Conservation (phyloP, 2,113 vertebrate species). For the Oncorhynchus kisutch region DNA sequence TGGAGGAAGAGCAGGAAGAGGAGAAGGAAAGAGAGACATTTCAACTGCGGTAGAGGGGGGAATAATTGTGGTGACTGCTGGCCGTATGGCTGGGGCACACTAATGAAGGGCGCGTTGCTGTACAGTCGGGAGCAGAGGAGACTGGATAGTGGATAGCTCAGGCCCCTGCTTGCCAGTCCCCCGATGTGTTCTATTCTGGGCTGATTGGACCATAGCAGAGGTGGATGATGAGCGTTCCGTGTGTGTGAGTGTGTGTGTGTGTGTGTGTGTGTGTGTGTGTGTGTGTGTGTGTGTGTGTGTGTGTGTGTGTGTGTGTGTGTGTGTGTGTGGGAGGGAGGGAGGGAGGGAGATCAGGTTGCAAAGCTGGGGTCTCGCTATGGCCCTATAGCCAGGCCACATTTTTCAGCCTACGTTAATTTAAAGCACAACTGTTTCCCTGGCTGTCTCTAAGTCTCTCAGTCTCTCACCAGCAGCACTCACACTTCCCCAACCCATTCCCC, state of each 20-base stretch:
- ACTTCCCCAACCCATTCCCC: background rate
- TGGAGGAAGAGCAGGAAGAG: too few species aligned
- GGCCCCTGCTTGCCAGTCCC: constrained; percentile 17
- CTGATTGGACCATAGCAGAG: constrained; percentile 45
- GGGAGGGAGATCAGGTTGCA: constrained; percentile 45
- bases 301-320: too few species aligned
- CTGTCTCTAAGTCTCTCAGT: constrained; percentile 17
- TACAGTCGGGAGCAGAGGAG: constrained; percentile 15
- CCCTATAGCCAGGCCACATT: constrained; percentile 42
- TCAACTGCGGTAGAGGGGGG: background rate
- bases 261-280: too few species aligned
- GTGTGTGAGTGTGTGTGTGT: too few species aligned
- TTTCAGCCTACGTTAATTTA: constrained; percentile 51
- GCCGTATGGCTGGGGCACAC: constrained; percentile 37
- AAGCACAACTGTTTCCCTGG: constrained; percentile 60
- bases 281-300: too few species aligned
- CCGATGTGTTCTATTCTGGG: constrained; percentile 36
- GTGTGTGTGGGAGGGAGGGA: too few species aligned
- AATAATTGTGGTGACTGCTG: constrained; percentile 38
- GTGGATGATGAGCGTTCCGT: constrained; percentile 7
- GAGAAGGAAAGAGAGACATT: background rate
- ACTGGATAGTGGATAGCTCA: constrained; percentile 40
- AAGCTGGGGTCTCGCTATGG: constrained; percentile 35
- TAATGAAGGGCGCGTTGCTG: constrained; percentile 47
- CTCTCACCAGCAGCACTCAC: background rate